Conservation (phyloP, 2,888 invertebrate species). For the Hypomecis punctinalis region DNA sequence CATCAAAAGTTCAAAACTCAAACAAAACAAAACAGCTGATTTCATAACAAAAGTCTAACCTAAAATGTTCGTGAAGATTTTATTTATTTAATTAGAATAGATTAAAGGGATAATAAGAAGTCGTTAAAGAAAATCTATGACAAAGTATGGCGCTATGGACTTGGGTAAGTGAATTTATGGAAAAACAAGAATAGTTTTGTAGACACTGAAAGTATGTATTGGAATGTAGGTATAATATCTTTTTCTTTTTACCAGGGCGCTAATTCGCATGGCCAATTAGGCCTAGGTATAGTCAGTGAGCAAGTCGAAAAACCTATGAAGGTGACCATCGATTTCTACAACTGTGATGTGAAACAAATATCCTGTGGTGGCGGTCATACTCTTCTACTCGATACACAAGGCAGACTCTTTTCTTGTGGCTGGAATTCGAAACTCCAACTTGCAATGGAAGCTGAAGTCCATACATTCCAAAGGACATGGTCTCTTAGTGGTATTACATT, state of each 20-base stretch:
- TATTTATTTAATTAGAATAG: no score
- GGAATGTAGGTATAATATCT: neutral
- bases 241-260: constrained; percentile 87
- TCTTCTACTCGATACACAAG: constrained; percentile 87
- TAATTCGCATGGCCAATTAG: constrained; percentile 93
- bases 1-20: no score
- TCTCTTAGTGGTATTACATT: constrained; percentile 83
- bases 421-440: constrained; percentile 91
- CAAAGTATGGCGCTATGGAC: constrained; percentile 60
- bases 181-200: no score
- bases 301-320: constrained; percentile 86
- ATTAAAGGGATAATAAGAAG: neutral
- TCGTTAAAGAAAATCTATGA: no score
- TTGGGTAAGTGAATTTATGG: constrained; percentile 58
- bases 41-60: no score
- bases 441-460: constrained; percentile 81
- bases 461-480: constrained; percentile 86
- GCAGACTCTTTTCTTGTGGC: constrained; percentile 90
- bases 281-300: constrained; percentile 88
- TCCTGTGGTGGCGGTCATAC: constrained; percentile 92
- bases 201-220: no score
- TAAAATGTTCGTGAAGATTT: no score
- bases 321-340: constrained; percentile 68
- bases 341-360: constrained; percentile 85
- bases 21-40: no score